Conservation (phyloP, 2,113 vertebrate species). For the Tragelaphus scriptus region DNA sequence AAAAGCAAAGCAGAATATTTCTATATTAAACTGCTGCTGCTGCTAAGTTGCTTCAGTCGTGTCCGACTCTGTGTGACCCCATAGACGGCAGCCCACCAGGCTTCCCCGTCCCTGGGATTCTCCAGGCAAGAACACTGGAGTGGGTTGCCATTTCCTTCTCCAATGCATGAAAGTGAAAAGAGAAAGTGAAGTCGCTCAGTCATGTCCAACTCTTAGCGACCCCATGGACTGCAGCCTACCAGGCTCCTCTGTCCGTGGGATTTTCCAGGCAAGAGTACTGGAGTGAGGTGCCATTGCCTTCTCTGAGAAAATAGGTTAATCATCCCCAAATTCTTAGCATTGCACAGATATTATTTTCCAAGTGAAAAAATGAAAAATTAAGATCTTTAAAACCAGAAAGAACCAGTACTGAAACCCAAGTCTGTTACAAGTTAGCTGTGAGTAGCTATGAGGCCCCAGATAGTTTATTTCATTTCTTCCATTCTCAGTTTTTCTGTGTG, state of each 20-base stretch:
- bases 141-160: too few species aligned
- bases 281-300: too few species aligned
- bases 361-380: background rate
- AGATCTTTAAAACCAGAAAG: background rate
- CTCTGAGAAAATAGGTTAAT: background rate
- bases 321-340: background rate
- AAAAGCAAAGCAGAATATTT: background rate
- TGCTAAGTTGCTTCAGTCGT: fast-evolving
- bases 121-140: too few species aligned
- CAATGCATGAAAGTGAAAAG: too few species aligned
- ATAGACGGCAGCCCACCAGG: too few species aligned
- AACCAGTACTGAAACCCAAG: background rate
- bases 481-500: background rate
- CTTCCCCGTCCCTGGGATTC: too few species aligned
- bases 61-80: too few species aligned
- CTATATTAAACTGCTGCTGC: background rate
- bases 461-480: background rate
- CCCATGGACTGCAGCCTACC: too few species aligned
- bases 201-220: fast-evolving
- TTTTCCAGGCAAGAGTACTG: too few species aligned
- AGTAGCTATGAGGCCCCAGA: background rate
- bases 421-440: background rate
- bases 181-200: too few species aligned
- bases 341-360: background rate
- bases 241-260: too few species aligned